Conservation (phyloP, 1,140 invertebrate genomes). For the Platorchestia sp. region DNA sequence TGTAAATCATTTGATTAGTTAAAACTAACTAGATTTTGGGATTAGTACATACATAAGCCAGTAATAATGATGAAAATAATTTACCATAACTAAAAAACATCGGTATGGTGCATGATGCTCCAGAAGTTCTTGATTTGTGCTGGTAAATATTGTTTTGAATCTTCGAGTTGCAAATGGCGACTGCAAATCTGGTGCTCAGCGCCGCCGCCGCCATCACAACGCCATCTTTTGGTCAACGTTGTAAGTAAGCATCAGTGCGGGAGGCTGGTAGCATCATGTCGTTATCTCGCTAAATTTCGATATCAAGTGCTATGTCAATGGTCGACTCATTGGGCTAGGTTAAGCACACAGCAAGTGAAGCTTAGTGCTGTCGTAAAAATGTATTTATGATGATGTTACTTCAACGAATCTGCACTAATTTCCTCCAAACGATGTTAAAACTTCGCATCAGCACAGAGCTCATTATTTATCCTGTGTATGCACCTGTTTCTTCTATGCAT, state of each 20-base stretch:
- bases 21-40: too few relatives aligned
- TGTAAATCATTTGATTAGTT: too few relatives aligned
- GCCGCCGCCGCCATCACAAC: neutral
- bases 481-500: conserved; percentile 22
- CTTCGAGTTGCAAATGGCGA: conserved; percentile 42
- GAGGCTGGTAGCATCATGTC: conserved; percentile 54
- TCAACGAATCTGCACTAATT: neutral
- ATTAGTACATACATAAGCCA: neutral
- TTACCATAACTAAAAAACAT: neutral
- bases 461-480: conserved; percentile 38
- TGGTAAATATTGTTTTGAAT: neutral
- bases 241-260: conserved; percentile 40
- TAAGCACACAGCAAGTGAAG: neutral
- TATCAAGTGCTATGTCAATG: neutral
- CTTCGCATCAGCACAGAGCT: neutral
- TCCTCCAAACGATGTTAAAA: neutral
- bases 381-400: neutral
- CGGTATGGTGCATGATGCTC: neutral
- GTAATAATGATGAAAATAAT: neutral
- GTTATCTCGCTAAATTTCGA: conserved; percentile 38
- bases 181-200: conserved; percentile 40
- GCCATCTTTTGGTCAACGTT: conserved; percentile 46
- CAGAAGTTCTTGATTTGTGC: neutral
- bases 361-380: neutral
- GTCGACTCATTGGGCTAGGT: neutral